Percentiles rank a stretch among this genome's conserved stretches.
These are phyloP conservation scores for Recurvirostra avosetta DNA, from an alignment of 2,113 vertebrate genomes.

Conservation along the genomic window DNA sequence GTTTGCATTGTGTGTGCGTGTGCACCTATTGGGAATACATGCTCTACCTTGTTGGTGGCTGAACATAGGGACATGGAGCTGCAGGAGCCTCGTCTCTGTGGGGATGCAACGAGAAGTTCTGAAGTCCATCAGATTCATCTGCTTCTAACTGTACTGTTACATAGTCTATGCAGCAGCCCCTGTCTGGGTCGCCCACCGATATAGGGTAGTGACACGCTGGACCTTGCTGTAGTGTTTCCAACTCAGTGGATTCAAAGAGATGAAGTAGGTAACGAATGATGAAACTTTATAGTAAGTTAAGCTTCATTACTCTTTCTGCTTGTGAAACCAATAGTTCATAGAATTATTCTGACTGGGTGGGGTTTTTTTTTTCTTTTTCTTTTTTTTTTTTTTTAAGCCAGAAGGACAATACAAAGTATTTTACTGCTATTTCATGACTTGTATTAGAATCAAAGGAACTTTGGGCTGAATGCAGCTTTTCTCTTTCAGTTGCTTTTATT, in stretches of 20 bases:
- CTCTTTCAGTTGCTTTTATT: background rate
- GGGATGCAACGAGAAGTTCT: background rate
- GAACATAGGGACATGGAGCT: background rate
- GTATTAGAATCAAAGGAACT: background rate
- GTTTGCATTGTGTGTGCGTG: accelerated
- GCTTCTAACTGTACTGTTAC: no score
- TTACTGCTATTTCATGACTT: background rate
- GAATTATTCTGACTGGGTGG: background rate
- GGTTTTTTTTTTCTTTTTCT: no score
- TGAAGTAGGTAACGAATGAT: background rate
- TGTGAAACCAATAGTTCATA: background rate
- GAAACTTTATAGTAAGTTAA: background rate
- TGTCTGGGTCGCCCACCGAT: background rate
- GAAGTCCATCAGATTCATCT: background rate
- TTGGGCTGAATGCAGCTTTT: background rate
- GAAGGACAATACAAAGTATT: background rate
- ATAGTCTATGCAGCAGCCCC: accelerated
- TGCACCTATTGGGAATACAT: background rate
- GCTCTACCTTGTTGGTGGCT: accelerated
- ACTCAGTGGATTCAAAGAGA: background rate
- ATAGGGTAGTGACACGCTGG: background rate
- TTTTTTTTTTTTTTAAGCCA: background rate
- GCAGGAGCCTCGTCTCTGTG: background rate
- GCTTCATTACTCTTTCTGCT: background rate
- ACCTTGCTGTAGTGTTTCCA: background rate